Evolutionary conservation across 2,797 vertebrate genomes (phyloP), one percentile per base, ranked within the genome.

Genomic region (Lagodon rhomboides): DNA sequence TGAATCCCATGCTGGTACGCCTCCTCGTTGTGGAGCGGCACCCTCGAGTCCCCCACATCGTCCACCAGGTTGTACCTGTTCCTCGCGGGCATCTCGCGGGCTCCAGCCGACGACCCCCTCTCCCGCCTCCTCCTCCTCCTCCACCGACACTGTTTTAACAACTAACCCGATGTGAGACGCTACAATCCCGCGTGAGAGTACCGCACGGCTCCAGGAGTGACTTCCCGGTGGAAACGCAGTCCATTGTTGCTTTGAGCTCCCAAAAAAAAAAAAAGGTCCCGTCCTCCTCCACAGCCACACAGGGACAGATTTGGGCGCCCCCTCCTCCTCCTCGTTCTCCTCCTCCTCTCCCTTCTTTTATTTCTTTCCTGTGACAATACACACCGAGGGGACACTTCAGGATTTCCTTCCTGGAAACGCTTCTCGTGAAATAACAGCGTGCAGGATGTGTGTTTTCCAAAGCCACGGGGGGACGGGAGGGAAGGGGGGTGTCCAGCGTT

Each of bases 1-100:
- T 92, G 88, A 68, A 98, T 97, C 76, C 97, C 97, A 61, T 97
- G 97, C 83, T 97, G 96, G 74, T 97, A 98, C 59, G 97, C 97
- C 88, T 98, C 97, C 68, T 98, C 97, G 87, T 96, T 97, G 86
- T 98, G 97, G 69, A 98, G 96, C 51, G 97, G 97, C 51, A 96
- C 90, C 91, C 97, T 94, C 9, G 96, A 96, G 84, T 98, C 97
- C 83, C 94, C 96, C 85, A 95, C 94, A 88, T 98, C 97, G 90
- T 98, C 97, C 95, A 98, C 97, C 93, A 97, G 96, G 93, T 97
- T 97, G 96, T 98, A 98, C 91, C 96, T 95, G 96, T 95, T 97
- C 94, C 96, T 94, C 50, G 90, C 94, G 12, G 96, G 96, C 97
- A 97, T 97, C 89, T 80, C 77, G 30, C 30, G 74, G 75, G 61